Percentiles rank a stretch among this genome's conserved stretches.
Conservation (phyloP, 1,140 invertebrate genomes). For the Leptinotarsa undecemlineata region DNA sequence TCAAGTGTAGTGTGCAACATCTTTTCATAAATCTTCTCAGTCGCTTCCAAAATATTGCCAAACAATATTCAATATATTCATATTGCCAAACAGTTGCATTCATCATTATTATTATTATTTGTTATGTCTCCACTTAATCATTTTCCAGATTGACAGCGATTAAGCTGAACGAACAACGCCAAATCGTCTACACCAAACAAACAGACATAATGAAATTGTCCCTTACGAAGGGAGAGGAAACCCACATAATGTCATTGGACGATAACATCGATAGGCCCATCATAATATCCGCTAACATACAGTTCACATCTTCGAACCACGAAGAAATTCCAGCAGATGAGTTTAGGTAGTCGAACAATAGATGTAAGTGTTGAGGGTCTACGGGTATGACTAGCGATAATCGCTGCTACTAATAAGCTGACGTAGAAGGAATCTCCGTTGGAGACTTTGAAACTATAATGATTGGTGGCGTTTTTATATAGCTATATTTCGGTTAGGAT, state of each 20-base stretch:
- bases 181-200: conserved; percentile 64
- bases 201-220: conserved; percentile 64
- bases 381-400: no score
- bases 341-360: background rate
- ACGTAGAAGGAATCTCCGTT: no score
- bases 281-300: conserved; percentile 70
- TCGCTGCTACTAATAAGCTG: no score
- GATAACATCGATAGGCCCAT: conserved; percentile 67
- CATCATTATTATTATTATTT: no score
- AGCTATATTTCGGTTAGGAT: no score
- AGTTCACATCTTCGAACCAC: conserved; percentile 63
- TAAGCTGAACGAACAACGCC: conserved; percentile 68
- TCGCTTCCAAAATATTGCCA: no score
- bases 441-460: no score
- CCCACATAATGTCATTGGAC: conserved; percentile 66
- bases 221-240: conserved; percentile 68
- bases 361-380: background rate
- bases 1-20: no score
- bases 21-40: no score
- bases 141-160: conserved; percentile 62
- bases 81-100: no score
- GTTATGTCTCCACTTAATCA: background rate
- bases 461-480: no score
- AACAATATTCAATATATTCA: no score
- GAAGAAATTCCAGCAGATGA: conserved; percentile 19